Percentiles rank a stretch among this genome's conserved stretches.
These are phyloP conservation scores for Trematomus bernacchii DNA, from an alignment of 2,797 vertebrate genomes.

Conservation along the genomic window DNA sequence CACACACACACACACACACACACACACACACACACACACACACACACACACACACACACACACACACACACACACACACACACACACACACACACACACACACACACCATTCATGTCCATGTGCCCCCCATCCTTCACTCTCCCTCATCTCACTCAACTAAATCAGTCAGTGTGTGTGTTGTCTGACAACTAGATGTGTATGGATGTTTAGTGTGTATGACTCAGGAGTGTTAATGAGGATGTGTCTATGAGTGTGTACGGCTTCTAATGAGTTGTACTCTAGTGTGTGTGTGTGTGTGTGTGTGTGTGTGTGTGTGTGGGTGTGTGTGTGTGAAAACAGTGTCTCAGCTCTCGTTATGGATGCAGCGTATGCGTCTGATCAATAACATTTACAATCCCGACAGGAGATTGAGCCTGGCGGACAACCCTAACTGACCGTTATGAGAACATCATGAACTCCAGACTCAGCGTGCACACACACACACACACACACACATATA, in stretches of 20 bases:
- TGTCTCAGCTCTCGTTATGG: conserved; percentile 75
- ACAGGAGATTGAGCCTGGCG: conserved; percentile 78
- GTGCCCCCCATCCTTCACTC: conserved; percentile 68
- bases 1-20: conserved; percentile 55
- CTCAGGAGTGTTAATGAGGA: conserved; percentile 77
- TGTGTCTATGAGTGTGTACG: conserved; percentile 72
- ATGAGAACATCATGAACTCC: conserved; percentile 84
- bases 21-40: conserved; percentile 75
- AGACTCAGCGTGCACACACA: conserved; percentile 53
- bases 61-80: conserved; percentile 53
- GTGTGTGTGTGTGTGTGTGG: conserved; percentile 39
- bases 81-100: conserved; percentile 65
- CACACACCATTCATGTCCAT: conserved; percentile 89
- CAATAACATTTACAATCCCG: conserved; percentile 85
- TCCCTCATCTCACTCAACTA: conserved; percentile 63
- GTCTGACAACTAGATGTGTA: conserved; percentile 70
- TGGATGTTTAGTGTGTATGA: conserved; percentile 77
- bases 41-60: conserved; percentile 59
- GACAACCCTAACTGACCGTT: conserved; percentile 82
- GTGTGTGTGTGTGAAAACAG: conserved; percentile 36
- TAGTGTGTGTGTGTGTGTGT: conserved; percentile 41
- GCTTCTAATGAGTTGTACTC: conserved; percentile 75
- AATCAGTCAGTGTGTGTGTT: conserved; percentile 59
- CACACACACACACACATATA: conserved; percentile 50
- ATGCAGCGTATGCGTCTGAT: conserved; percentile 77